Evolutionary conservation across 2,113 vertebrate species (phyloP).

Genomic region (Gallinago paraguaiae): DNA sequence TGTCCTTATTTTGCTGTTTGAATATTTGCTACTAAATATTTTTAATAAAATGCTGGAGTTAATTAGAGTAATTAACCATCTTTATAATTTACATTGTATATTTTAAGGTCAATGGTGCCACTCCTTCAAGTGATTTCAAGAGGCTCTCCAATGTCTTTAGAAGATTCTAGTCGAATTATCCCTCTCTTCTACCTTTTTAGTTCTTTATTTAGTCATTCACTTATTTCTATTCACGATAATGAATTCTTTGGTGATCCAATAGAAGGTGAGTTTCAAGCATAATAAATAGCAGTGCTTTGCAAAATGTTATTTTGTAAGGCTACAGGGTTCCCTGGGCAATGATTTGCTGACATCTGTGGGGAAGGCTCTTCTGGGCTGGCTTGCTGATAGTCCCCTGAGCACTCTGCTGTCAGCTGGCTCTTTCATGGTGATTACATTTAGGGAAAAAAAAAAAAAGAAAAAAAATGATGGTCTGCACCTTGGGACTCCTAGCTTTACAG

Average conservation of each 20-base stretch:
- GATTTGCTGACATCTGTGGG: constrained; percentile 18
- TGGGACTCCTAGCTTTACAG: background rate
- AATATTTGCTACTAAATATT: background rate
- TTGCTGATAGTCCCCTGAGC: constrained; percentile 17
- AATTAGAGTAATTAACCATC: background rate
- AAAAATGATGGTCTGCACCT: background rate
- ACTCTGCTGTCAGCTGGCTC: constrained; percentile 19
- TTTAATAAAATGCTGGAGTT: background rate
- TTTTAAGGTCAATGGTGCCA: constrained; percentile 89
- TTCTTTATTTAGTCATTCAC: constrained; percentile 96
- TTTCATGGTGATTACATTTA: constrained; percentile 39
- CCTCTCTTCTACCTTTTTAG: constrained; percentile 99
- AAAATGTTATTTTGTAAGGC: background rate
- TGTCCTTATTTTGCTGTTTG: background rate
- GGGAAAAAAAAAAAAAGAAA: background rate
- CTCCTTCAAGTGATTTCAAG: constrained; percentile 94
- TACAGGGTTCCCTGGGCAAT: background rate
- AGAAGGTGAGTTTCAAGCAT: constrained; percentile 79
- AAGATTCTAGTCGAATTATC: constrained; percentile 95
- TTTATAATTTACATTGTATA: background rate
- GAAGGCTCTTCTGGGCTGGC: background rate
- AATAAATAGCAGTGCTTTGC: background rate
- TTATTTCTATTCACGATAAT: constrained; percentile 97
- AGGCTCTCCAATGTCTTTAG: constrained; percentile 94
- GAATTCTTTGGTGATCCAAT: constrained; percentile 94